Percentiles rank a stretch among this genome's conserved stretches.
phyloP scores from a whole-genome alignment of 2,113 vertebrate genomes.

The Sturnus vulgaris region DNA sequence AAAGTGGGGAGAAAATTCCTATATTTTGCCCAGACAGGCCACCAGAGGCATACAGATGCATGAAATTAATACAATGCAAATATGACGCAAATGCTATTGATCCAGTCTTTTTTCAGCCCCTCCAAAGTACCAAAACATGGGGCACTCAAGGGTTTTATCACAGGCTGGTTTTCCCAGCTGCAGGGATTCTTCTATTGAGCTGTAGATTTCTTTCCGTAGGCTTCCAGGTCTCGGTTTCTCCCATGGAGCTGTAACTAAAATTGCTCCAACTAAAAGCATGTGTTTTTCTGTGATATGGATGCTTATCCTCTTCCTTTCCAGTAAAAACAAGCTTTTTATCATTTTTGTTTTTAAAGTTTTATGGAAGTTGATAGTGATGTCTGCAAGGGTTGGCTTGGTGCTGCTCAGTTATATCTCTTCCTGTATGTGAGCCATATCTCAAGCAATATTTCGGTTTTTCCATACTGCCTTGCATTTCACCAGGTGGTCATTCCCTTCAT shows the following conservation, averaged over 20 bases:
- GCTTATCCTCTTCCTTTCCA: background rate
- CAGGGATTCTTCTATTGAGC: background rate
- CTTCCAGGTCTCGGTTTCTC: background rate
- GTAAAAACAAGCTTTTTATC: background rate
- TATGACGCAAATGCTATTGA: background rate
- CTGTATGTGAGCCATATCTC: background rate
- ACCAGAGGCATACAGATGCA: background rate
- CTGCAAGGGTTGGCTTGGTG: background rate
- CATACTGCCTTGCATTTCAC: background rate
- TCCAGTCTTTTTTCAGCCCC: background rate
- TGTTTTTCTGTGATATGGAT: constrained; percentile 7
- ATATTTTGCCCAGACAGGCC: background rate
- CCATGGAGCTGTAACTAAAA: background rate
- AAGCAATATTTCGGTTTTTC: background rate
- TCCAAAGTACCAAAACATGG: background rate
- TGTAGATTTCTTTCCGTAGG: background rate
- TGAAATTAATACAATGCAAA: background rate
- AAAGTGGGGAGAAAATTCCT: background rate
- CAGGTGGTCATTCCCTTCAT: background rate
- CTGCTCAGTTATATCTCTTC: background rate
- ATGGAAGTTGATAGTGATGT: background rate
- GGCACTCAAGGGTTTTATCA: background rate
- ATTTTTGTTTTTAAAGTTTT: background rate
- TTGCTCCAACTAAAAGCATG: background rate
- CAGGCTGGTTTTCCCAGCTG: background rate